phyloP scores from a whole-genome alignment of 2,888 invertebrate species.

The Apodemia arnacis region DNA sequence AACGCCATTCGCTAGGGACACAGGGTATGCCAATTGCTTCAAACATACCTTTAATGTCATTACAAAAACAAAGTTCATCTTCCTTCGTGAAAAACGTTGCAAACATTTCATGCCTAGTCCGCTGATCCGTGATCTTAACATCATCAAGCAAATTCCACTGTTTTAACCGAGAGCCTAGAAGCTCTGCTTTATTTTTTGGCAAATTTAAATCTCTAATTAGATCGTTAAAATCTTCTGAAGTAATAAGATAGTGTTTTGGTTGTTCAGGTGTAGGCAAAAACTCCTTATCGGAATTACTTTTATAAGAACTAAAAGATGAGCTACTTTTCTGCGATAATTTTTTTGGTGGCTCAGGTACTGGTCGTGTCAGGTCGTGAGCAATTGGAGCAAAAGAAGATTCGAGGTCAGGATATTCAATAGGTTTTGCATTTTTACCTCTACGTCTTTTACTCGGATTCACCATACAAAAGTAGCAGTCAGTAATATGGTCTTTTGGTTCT shows the following conservation, averaged over 20 bases:
- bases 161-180: conserved; percentile 64
- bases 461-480: conserved; percentile 78
- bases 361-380: conserved; percentile 60
- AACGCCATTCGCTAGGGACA: conserved; percentile 66
- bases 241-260: conserved; percentile 63
- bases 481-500: conserved; percentile 69
- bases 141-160: conserved; percentile 70
- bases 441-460: conserved; percentile 73
- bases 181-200: conserved; percentile 66
- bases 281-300: conserved; percentile 61
- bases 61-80: conserved; percentile 74
- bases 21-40: conserved; percentile 72
- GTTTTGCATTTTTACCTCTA: conserved; percentile 71
- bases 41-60: conserved; percentile 72
- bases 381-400: conserved; percentile 68
- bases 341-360: conserved; percentile 74
- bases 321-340: conserved; percentile 65
- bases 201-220: conserved; percentile 71
- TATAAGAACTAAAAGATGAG: conserved; percentile 54
- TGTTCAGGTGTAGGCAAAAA: conserved; percentile 63
- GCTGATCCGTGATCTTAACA: conserved; percentile 61
- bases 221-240: conserved; percentile 63
- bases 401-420: conserved; percentile 64
- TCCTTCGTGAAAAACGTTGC: conserved; percentile 68
- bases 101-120: conserved; percentile 61